Percentiles rank a stretch among this genome's conserved stretches.
These are phyloP conservation scores for Apantesis nais DNA, from an alignment of 2,888 invertebrate genomes.

Conservation along the genomic window DNA sequence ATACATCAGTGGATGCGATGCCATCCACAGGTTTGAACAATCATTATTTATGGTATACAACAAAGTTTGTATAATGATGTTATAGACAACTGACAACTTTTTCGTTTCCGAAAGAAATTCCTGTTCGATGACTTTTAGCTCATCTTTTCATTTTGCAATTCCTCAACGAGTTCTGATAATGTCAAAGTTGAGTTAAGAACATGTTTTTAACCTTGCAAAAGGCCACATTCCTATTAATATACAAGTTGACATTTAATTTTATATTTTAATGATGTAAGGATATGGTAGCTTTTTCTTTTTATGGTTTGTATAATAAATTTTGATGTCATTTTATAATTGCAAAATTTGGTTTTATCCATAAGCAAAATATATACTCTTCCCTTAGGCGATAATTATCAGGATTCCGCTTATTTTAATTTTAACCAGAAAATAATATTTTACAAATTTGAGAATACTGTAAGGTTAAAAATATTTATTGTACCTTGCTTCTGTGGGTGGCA, in stretches of 20 bases:
- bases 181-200: slow-evolving; percentile 68
- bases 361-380: slow-evolving; percentile 16
- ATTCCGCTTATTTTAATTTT: not conserved
- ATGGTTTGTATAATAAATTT: not conserved
- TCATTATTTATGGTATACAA: not conserved
- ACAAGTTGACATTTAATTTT: slow-evolving; percentile 40
- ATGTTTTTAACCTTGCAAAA: slow-evolving; percentile 62
- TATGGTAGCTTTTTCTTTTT: slow-evolving; percentile 34
- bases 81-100: slow-evolving; percentile 1
- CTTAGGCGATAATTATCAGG: not conserved
- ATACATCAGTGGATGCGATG: too few relatives aligned
- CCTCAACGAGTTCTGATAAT: slow-evolving; percentile 60
- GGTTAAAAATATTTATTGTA: not conserved
- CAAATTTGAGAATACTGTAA: not conserved
- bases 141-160: slow-evolving; percentile 56
- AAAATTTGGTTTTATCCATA: slow-evolving; percentile 10
- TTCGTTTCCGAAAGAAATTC: slow-evolving; percentile 23
- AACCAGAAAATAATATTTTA: not conserved
- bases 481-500: too few relatives aligned
- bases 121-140: slow-evolving; percentile 23
- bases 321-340: slow-evolving; percentile 4
- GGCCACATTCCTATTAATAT: slow-evolving; percentile 48
- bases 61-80: not conserved
- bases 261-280: slow-evolving; percentile 18
- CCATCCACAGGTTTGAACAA: not conserved